Evolutionary conservation across 2,888 invertebrate species (phyloP), one percentile per base, ranked within the genome.

Genomic region (Ethmia dodecea): DNA sequence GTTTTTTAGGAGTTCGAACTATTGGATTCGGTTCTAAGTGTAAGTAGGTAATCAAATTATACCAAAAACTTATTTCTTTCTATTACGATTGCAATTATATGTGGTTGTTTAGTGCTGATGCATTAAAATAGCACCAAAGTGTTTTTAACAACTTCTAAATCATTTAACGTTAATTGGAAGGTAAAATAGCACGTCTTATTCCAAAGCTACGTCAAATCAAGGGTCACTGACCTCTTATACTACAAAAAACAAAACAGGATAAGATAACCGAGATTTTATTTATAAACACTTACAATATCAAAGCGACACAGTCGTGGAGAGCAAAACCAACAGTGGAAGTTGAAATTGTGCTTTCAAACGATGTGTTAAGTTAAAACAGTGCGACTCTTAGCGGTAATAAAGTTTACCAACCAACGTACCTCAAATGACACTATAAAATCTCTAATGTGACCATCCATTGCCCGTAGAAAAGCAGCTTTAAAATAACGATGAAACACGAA

Each of bases 301-400:
- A 33, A 37, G 27, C 33, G 24, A 4, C 12, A 28, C 25, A 14
- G 13, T 31, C 12, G 20, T 24, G 16, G 15, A 40, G 29, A 30
- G 33, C 29, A 35, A 35, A 36, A 22, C 25, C 32, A 40, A 40
- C 40, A 40, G 30, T 29, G 11, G 24, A 28, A 40, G 22, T 30
- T 36, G 15, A 30, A 36, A 35, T 37, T 35, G 34, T 36, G 32
- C 29, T 35, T 35, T 24, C 14, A 33, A 41, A 49, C 45, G 42
- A 46, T 37, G 51, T 53, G 48, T 50, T 51, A 52, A 50, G 45
- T 49, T 55, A 46, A 53, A 52, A 46, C 49, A 45, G 35, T 46
- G 45, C 34, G 42, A 51, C 43, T 43, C 42, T 35, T 41, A 42
- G 40, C 42, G 33, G 45, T 49, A 49, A 49, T 49, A 52, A 55